A percentile compares a stretch with the other conserved stretches of the same genome.
Conservation (phyloP, 2,797 vertebrate genomes). For the Malurus splendens region DNA sequence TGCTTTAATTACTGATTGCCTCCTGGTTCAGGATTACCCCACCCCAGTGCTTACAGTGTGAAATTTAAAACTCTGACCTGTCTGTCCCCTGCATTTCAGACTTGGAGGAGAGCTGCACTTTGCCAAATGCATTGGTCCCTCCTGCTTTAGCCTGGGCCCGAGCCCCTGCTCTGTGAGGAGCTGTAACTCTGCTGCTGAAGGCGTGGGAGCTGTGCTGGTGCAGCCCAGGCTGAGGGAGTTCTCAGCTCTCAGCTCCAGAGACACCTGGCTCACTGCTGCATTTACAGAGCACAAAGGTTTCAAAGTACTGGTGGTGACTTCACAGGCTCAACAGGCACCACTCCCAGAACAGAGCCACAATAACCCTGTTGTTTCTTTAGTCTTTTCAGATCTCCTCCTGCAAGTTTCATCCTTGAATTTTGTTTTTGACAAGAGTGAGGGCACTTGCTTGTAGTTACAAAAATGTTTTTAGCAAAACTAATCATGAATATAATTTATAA, state of each 20-base stretch:
- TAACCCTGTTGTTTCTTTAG: not conserved
- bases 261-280: rapidly evolving
- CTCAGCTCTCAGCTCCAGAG: not conserved
- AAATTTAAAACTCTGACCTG: not conserved
- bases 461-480: not conserved
- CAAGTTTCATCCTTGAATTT: not conserved
- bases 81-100: not conserved
- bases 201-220: not conserved
- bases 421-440: not conserved
- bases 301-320: not conserved
- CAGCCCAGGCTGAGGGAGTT: not conserved
- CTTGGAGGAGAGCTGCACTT: not conserved
- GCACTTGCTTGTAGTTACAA: not conserved
- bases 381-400: not conserved
- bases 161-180: not conserved
- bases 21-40: not conserved
- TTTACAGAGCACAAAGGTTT: rapidly evolving
- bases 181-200: rapidly evolving
- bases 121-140: not conserved
- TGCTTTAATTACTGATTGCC: not conserved
- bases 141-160: not conserved
- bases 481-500: not conserved
- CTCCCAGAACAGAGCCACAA: rapidly evolving
- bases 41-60: not conserved
- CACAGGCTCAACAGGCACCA: not conserved